phyloP scores from a whole-genome alignment of 2,888 invertebrate species.

The Antitype chi region DNA sequence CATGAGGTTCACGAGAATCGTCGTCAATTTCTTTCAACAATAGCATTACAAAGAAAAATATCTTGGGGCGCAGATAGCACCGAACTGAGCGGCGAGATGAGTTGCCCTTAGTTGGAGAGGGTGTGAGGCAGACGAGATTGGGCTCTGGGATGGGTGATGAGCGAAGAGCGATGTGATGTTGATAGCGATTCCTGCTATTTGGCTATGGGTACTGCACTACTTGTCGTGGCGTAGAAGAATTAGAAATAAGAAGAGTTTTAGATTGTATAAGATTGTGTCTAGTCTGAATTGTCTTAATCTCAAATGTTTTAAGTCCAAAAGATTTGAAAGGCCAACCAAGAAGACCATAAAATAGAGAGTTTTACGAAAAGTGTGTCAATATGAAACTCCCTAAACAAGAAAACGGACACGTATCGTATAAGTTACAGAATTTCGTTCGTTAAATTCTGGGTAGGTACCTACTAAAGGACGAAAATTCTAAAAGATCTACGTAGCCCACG shows the following conservation, averaged over 20 bases:
- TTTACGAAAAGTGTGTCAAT: not conserved
- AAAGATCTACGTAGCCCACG: not conserved
- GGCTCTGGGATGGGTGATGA: constrained; percentile 57
- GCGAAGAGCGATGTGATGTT: constrained; percentile 41
- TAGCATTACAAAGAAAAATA: constrained; percentile 89
- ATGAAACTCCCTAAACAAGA: not conserved
- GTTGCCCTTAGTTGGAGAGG: constrained; percentile 89
- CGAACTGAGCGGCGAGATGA: constrained; percentile 87
- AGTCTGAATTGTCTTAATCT: no score
- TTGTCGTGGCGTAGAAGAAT: no score
- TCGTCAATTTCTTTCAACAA: constrained; percentile 84
- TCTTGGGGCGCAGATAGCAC: constrained; percentile 86
- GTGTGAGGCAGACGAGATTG: constrained; percentile 88
- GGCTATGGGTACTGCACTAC: not conserved
- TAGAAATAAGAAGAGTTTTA: not conserved
- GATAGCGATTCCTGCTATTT: not conserved
- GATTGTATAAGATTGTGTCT: not conserved
- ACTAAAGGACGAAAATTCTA: not conserved
- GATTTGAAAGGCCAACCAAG: not conserved
- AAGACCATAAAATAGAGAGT: not conserved
- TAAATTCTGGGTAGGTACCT: not conserved
- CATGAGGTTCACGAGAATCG: constrained; percentile 69
- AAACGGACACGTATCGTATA: not conserved
- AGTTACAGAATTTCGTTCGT: not conserved
- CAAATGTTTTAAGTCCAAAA: not conserved